Conservation (phyloP, 2,113 vertebrate genomes). For the Myotis davidii region DNA sequence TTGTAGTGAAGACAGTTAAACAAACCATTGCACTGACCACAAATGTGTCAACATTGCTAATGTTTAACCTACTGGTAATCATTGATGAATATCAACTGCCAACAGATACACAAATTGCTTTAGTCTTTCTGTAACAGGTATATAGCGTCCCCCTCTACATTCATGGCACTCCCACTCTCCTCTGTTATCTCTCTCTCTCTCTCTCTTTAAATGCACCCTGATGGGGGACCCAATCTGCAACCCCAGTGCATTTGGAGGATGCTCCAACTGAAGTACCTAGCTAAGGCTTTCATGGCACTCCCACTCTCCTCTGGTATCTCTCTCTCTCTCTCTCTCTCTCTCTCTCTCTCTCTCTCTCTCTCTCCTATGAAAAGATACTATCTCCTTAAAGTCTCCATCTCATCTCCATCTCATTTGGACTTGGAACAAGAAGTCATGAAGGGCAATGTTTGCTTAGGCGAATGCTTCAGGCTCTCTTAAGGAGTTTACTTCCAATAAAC, state of each 20-base stretch:
- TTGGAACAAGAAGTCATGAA: conserved; percentile 47
- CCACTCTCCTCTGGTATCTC: not conserved
- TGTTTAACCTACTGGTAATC: not conserved
- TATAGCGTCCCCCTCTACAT: not conserved
- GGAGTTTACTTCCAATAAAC: conserved; percentile 67
- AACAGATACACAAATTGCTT: not conserved
- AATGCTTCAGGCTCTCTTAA: conserved; percentile 66
- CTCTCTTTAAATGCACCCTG: no score
- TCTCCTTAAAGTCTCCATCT: conserved; percentile 40
- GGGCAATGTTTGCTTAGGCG: conserved; percentile 66
- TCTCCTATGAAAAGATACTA: not conserved
- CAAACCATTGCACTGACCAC: not conserved
- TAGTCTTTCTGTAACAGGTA: not conserved
- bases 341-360: not conserved
- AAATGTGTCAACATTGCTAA: not conserved
- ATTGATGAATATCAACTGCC: not conserved
- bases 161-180: not conserved
- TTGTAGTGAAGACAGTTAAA: conserved; percentile 47
- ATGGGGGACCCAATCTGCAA: no score
- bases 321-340: not conserved
- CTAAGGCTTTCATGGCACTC: no score
- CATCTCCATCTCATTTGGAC: conserved; percentile 42
- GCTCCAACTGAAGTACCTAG: no score
- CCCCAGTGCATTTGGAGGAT: no score
- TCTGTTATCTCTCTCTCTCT: not conserved